Conservation (phyloP, 2,797 vertebrate genomes). For the Perdix hodgsoniae region DNA sequence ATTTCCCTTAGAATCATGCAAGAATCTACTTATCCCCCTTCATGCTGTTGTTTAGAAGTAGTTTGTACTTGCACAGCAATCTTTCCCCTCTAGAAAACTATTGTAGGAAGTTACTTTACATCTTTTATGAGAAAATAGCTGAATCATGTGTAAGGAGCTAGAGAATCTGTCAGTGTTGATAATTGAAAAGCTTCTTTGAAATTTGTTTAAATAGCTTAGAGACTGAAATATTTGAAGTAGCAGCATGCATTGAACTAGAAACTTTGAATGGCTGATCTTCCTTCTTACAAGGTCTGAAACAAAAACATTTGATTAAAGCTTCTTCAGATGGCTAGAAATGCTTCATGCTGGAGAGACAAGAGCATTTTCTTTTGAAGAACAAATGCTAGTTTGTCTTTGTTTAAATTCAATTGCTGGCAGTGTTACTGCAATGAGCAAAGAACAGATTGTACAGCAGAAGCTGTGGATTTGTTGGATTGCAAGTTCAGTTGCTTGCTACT, state of each 20-base stretch:
- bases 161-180: neutral
- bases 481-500: neutral
- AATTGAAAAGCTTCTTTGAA: neutral
- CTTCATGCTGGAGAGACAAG: neutral
- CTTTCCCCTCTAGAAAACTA: neutral
- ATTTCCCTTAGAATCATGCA: neutral
- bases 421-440: neutral
- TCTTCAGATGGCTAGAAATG: neutral
- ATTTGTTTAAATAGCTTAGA: neutral
- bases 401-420: neutral
- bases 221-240: neutral
- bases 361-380: neutral
- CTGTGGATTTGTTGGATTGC: neutral
- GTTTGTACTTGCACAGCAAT: neutral
- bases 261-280: neutral
- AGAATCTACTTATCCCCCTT: neutral
- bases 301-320: neutral
- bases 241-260: neutral
- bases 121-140: neutral
- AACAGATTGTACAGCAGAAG: neutral
- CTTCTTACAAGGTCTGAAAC: neutral
- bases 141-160: neutral
- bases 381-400: neutral
- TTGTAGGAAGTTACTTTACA: neutral
- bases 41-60: neutral